phyloP scores from a whole-genome alignment of 2,888 invertebrate species.

The Eilema sororculum region DNA sequence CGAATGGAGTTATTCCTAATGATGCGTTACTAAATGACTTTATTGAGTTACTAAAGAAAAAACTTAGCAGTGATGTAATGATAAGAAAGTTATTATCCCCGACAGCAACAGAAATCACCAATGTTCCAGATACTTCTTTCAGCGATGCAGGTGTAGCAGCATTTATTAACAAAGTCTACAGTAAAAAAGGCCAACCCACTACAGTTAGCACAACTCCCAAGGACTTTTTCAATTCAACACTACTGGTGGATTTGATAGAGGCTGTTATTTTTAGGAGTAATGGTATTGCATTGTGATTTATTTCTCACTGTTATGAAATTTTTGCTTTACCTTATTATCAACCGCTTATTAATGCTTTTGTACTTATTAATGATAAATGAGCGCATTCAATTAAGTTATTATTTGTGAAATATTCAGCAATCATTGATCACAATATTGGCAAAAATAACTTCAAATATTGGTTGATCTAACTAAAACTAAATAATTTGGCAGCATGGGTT shows the following conservation, averaged over 20 bases:
- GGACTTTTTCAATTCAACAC: constrained; percentile 76
- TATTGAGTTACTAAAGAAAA: constrained; percentile 73
- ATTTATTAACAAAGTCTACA: constrained; percentile 73
- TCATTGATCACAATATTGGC: too few relatives aligned
- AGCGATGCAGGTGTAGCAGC: constrained; percentile 73
- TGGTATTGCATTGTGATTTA: constrained; percentile 54
- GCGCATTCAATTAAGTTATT: too few relatives aligned
- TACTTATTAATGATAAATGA: too few relatives aligned
- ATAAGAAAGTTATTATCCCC: constrained; percentile 70
- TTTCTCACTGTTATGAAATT: neutral
- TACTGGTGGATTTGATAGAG: constrained; percentile 80
- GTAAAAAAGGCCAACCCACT: constrained; percentile 65
- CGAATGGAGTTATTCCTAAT: constrained; percentile 61
- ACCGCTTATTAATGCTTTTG: too few relatives aligned
- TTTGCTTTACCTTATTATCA: too few relatives aligned
- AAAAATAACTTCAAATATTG: too few relatives aligned
- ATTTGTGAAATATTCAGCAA: too few relatives aligned
- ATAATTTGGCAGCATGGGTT: too few relatives aligned
- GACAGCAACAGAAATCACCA: constrained; percentile 49
- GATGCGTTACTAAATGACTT: constrained; percentile 67
- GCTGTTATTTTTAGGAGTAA: constrained; percentile 79
- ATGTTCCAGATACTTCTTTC: constrained; percentile 56
- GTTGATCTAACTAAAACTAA: too few relatives aligned
- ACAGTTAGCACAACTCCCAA: constrained; percentile 60
- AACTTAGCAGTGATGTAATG: constrained; percentile 69